Percentiles rank a stretch among this genome's conserved stretches.
Conservation (phyloP, 2,113 vertebrate species). For the Rhinopomastus cyanomelas region DNA sequence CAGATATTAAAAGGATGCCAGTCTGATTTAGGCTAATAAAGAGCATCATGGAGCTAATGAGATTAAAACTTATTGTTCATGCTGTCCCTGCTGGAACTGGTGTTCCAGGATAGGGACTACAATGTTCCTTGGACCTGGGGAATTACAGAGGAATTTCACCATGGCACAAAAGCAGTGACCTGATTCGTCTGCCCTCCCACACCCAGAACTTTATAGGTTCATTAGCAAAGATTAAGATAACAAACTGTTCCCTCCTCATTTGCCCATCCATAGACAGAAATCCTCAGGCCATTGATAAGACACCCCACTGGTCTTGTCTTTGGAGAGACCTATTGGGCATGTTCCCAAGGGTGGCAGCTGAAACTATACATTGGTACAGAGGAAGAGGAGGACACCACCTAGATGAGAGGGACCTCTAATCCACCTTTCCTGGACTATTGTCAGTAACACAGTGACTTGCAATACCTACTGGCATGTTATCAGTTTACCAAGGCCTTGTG, state of each 20-base stretch:
- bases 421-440: not conserved
- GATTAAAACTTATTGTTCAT: constrained; percentile 41
- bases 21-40: constrained; percentile 47
- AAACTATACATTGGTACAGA: not conserved
- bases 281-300: not conserved
- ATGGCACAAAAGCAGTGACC: not conserved
- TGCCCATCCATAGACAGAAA: not conserved
- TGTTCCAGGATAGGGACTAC: not conserved
- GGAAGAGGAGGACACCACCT: not conserved
- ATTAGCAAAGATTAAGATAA: not conserved
- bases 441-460: not conserved
- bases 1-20: constrained; percentile 51
- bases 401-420: not conserved
- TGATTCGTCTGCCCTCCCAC: not conserved
- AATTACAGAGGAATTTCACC: not conserved
- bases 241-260: not conserved
- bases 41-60: constrained; percentile 37
- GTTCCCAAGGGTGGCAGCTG: not conserved
- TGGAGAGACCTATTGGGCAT: not conserved
- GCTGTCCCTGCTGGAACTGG: constrained; percentile 1
- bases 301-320: not conserved
- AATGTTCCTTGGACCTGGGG: not conserved
- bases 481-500: not conserved
- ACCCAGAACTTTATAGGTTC: not conserved
- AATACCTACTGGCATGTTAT: not conserved